Base-by-base conservation (phyloP, 2,797 vertebrate species). In the Platyrinchus mystaceus region DNA sequence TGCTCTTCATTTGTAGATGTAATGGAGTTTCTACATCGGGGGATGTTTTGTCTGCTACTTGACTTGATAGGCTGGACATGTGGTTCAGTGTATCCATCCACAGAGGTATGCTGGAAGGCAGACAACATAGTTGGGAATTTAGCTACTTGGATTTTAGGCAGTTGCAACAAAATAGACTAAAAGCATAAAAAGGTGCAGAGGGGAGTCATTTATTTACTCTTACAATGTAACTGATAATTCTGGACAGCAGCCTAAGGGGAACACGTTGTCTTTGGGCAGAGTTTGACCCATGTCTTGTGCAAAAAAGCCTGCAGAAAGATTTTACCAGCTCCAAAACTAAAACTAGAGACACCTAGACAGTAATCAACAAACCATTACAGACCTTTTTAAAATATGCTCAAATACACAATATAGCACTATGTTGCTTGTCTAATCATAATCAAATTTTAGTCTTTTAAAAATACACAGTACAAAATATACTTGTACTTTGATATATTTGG, bases 21-120 rank as follows among this genome's bases (percentile, higher is more conserved):
- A 87, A 99, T 98, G 76, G 99, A 99, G 95, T 99, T 99, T 95
- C 99, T 98, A 56, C 99, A 99, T 93, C 99, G 97, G 5, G 99
- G 98, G 84, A 99, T 97, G 94, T 98, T 99, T 96, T 99, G 99
- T 81, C 99, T 98, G 97, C 99, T 99, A 28, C 98, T 98, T 12
- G 99, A 98, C 95, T 99, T 99, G 60, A 98, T 97, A 11, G 99
- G 98, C 44, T 98, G 98, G 74, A 97, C 95, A 1, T 98, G 98
- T 11, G 98, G 98, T 46, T 98, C 99, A 0, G 98, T 94, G 68
- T 99, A 99, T 66, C 98, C 99, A 53, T 99, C 99, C 95, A 99
- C 98, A 69, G 99, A 99, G 2, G 98, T 99, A 73, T 99, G 98
- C 99, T 99, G 94, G 50, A 97, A 96, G 8, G 78, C 70, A 90